Base-by-base conservation (phyloP, 2,888 invertebrate genomes). In the Criorhina ranunculi region DNA sequence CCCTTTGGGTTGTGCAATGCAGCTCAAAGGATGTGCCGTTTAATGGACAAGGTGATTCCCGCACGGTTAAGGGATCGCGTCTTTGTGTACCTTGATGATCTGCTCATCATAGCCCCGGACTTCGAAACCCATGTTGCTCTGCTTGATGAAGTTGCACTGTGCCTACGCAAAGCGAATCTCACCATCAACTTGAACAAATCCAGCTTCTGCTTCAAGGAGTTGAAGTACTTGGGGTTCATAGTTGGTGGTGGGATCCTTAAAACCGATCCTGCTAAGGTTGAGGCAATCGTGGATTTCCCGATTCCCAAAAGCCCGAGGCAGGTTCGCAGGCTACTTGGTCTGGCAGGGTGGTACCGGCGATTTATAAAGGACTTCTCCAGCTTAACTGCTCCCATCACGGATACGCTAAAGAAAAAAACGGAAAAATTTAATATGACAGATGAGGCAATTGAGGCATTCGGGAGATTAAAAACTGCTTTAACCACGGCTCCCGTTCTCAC, bases 401-500 rank as follows among this genome's bases (percentile, higher is more conserved):
- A 82, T 15, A 24, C 67, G 4, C 57, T 59, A 2, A 59, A 60
- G 8, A 76, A 57, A 6, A 60, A 69, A 4, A 24, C 2, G 2
- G 24, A 4, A 24, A 24, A 24, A 24, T 24, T 3, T 24, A 60
- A 8, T 73, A 57, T 8, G 12, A 49, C 69, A 1, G 8, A 19
- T 0, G 49, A 55, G 53, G 80, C 80, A 2, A 33, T 77, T 19
- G 2, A 4, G 1, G 19, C 86, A 7, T 86, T 87, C 12, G 75
- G 78, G 0, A 15, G 40, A 3, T 5, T 86, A 0, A 86, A 87
- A 17, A 17, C 31, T 3, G 42, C 35, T 0, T 17, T 87, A n/a
- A 80, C 80, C 0, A 62, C 77, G 0, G 82, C 86, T 1, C 87
- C 86, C 0, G 70, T 86, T 0, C 53, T 86, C 11, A 53, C 78